Conservation (phyloP, 2,113 vertebrate genomes). For the Numenius arquata region DNA sequence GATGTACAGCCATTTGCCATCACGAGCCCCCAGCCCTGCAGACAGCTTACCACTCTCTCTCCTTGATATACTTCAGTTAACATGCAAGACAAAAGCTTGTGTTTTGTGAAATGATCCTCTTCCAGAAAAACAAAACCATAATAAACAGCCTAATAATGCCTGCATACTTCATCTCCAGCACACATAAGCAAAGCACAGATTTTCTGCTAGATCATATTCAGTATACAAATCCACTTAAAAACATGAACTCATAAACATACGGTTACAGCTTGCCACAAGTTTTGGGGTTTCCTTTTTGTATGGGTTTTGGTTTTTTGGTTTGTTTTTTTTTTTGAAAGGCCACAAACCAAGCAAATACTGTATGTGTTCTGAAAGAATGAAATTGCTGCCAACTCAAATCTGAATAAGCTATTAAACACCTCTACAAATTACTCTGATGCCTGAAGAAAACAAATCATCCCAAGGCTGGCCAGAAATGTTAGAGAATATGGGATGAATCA, state of each 20-base stretch:
- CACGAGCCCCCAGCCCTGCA: neutral
- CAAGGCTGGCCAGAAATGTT: neutral
- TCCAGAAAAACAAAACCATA: neutral
- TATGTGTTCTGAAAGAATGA: neutral
- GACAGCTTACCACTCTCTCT: neutral
- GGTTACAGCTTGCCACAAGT: neutral
- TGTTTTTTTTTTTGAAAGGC: neutral
- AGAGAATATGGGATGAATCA: neutral
- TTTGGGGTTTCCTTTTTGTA: neutral
- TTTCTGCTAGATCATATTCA: neutral
- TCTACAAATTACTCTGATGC: neutral
- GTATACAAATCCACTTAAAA: neutral
- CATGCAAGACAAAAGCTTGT: neutral
- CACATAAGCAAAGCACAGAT: neutral
- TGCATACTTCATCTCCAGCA: neutral
- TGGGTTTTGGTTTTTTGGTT: neutral
- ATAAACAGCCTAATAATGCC: neutral
- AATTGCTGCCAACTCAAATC: slow-evolving; percentile 1
- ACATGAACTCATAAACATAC: neutral
- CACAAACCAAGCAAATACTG: neutral
- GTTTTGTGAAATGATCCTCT: neutral
- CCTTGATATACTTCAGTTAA: neutral
- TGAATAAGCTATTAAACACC: slow-evolving; percentile 27
- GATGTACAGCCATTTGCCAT: neutral
- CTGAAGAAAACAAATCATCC: neutral